These are phyloP conservation scores for Plumapathes pennacea DNA, from an alignment of 92 coral and sea anemone genomes.

Conservation along the genomic window DNA sequence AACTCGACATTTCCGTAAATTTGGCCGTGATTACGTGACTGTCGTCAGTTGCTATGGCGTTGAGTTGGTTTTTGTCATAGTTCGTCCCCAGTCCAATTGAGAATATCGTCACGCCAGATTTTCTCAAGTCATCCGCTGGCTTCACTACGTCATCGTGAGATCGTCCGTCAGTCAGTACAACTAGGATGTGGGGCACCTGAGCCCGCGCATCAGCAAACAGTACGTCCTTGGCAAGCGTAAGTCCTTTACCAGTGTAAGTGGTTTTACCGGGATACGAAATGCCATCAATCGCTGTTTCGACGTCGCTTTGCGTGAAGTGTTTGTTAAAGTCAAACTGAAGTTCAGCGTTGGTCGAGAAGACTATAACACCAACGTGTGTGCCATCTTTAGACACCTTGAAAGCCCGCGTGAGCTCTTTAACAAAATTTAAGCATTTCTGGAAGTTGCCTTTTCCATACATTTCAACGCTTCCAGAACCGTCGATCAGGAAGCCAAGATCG, in stretches of 20 bases:
- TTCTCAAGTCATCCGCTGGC: slow-evolving; percentile 62
- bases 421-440: slow-evolving; percentile 53
- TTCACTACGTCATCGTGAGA: slow-evolving; percentile 76
- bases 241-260: slow-evolving; percentile 71
- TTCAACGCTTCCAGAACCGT: slow-evolving; percentile 81
- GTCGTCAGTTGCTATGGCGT: slow-evolving; percentile 61
- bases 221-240: slow-evolving; percentile 53
- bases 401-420: slow-evolving; percentile 44
- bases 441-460: slow-evolving; percentile 83
- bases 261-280: slow-evolving; percentile 56
- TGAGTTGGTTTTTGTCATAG: slow-evolving; percentile 53
- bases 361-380: slow-evolving; percentile 67
- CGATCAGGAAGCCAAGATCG: slow-evolving; percentile 74
- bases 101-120: slow-evolving; percentile 58
- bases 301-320: slow-evolving; percentile 27
- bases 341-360: slow-evolving; percentile 57
- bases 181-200: slow-evolving; percentile 71
- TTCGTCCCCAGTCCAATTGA: slow-evolving; percentile 73
- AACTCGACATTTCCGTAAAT: slow-evolving; percentile 59
- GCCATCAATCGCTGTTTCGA: slow-evolving; percentile 54
- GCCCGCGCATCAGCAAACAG: slow-evolving; percentile 66
- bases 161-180: slow-evolving; percentile 77
- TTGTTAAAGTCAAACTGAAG: slow-evolving; percentile 60
- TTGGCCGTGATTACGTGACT: slow-evolving; percentile 71
- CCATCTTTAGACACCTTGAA: slow-evolving; percentile 48